Evolutionary conservation across 1,140 invertebrate genomes (phyloP).

Genomic region (Bombus polaris): DNA sequence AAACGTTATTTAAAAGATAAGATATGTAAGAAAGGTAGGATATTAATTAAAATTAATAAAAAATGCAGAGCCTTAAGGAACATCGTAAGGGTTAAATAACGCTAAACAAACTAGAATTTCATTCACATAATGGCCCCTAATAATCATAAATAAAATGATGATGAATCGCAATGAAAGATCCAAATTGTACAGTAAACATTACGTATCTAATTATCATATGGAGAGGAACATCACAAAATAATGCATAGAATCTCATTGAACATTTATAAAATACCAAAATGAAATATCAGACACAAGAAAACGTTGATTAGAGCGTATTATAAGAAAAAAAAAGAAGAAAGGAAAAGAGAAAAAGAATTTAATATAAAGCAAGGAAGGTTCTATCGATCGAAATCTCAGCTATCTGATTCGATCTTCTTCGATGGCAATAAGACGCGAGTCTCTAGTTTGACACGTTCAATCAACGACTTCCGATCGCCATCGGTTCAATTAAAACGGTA

Average conservation of each 20-base stretch:
- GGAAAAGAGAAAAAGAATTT: not conserved
- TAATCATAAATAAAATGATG: too few relatives aligned
- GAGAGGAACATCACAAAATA: not conserved
- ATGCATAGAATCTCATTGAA: not conserved
- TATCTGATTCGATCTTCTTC: constrained; percentile 1
- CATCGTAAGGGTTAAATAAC: too few relatives aligned
- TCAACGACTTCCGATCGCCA: constrained; percentile 23
- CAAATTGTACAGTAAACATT: too few relatives aligned
- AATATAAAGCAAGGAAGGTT: not conserved
- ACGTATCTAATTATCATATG: too few relatives aligned
- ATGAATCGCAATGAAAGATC: too few relatives aligned
- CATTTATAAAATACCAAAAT: not conserved
- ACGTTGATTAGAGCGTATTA: not conserved
- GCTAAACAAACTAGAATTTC: too few relatives aligned
- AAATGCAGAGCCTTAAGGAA: too few relatives aligned
- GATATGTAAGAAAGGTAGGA: not conserved
- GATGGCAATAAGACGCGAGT: not conserved
- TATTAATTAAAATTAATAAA: too few relatives aligned
- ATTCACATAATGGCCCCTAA: too few relatives aligned
- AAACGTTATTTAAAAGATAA: not conserved
- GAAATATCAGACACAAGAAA: not conserved
- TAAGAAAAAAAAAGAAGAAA: too few relatives aligned
- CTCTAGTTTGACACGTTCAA: constrained; percentile 29
- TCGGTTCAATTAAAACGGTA: constrained; percentile 45
- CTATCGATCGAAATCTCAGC: not conserved